phyloP scores from a whole-genome alignment of 2,888 invertebrate species.

The Eumacrocentrus americanus region DNA sequence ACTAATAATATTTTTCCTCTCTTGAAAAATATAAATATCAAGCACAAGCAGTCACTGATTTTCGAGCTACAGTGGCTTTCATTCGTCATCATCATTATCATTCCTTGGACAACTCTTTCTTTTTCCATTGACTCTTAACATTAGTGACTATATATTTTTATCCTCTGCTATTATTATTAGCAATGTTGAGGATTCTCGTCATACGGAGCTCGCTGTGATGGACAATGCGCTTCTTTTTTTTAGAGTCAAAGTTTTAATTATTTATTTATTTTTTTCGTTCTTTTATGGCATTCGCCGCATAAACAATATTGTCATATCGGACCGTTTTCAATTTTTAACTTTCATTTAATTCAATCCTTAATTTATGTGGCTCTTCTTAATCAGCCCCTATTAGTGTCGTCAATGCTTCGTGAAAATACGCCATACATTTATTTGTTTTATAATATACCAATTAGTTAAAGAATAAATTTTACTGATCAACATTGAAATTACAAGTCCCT shows the following conservation, averaged over 20 bases:
- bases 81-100: constrained; percentile 1
- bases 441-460: background rate
- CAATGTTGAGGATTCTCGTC: constrained; percentile 1
- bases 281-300: constrained; percentile 42
- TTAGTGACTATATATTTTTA: constrained; percentile 54
- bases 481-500: too few relatives aligned
- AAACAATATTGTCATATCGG: constrained; percentile 53
- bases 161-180: constrained; percentile 20
- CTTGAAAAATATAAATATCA: constrained; percentile 57
- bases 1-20: constrained; percentile 37
- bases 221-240: constrained; percentile 24
- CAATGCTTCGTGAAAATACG: constrained; percentile 19
- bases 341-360: constrained; percentile 11
- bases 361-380: constrained; percentile 15
- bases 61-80: constrained; percentile 6
- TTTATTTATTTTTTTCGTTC: constrained; percentile 16
- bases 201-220: constrained; percentile 21
- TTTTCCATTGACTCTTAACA: constrained; percentile 44
- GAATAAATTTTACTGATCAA: background rate
- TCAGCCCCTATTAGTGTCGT: constrained; percentile 10
- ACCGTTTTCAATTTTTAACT: constrained; percentile 36
- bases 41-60: constrained; percentile 52
- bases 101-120: constrained; percentile 9
- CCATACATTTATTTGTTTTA: background rate
- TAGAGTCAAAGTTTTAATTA: constrained; percentile 7